Conservation (phyloP, 2,888 invertebrate species). For the Cinara cedri region DNA sequence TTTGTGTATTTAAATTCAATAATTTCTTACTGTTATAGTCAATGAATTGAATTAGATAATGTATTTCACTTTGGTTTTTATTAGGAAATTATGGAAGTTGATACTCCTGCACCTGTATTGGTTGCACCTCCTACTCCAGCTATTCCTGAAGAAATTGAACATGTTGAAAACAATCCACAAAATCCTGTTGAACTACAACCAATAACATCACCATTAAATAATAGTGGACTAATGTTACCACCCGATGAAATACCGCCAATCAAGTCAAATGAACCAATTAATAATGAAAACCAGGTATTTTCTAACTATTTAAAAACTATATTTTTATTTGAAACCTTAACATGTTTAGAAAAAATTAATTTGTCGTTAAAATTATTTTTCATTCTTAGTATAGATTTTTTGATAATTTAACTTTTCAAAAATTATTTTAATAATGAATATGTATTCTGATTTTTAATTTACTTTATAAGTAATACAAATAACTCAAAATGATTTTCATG, state of each 20-base stretch:
- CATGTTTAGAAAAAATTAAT: no score
- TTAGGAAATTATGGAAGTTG: slow-evolving; percentile 50
- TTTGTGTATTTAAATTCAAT: no score
- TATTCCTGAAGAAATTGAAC: slow-evolving; percentile 38
- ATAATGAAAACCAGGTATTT: slow-evolving; percentile 48
- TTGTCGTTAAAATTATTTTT: no score
- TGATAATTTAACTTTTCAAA: no score
- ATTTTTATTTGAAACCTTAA: neutral
- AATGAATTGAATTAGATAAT: no score
- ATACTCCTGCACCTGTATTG: slow-evolving; percentile 25
- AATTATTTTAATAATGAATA: no score
- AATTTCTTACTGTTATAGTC: no score
- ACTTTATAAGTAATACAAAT: no score
- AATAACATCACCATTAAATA: slow-evolving; percentile 43
- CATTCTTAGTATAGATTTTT: no score
- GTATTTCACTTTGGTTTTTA: neutral
- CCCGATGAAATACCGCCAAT: slow-evolving; percentile 36
- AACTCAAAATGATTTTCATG: no score
- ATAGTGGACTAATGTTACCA: slow-evolving; percentile 44
- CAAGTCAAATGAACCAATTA: slow-evolving; percentile 23
- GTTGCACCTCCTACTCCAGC: slow-evolving; percentile 50
- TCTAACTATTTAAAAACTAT: neutral
- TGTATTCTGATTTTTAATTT: no score
- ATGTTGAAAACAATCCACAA: slow-evolving; percentile 26
- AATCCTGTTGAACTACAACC: slow-evolving; percentile 14